Base-by-base conservation (phyloP, 2,113 vertebrate genomes). In the Epinephelus moara region DNA sequence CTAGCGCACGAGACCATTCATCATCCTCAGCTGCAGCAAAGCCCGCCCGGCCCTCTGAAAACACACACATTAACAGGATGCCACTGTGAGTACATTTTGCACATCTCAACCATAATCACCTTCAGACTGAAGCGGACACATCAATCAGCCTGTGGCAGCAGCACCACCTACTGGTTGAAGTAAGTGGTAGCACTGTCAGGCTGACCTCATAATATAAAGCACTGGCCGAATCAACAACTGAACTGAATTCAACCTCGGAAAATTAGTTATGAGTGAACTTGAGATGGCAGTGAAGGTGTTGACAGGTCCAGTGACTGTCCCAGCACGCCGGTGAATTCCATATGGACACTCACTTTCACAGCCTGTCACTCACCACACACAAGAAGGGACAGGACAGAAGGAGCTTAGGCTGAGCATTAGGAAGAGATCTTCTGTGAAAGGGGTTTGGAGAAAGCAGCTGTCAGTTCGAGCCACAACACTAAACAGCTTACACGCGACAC, bases 11-110 rank as follows among this genome's bases (percentile, higher is more conserved):
- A 95, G 92, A 82, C 74, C 92, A 83, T 90, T 96, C 95, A 95
- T 95, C 95, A 95, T 96, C 95, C 75, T 94, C 89, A 87, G 92
- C 81, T 78, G 85, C 86, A 95, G 93, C 95, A 95, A 91, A 88
- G 94, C 94, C 89, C 91, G 93, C 85, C 87, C 88, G 94, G 95
- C 95, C 96, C 94, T 83, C 86, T 95, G 80, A 66, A 80, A 9
- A 56, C n/a, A 72, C 9, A 57, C 27, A 71, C 3, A 83, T 0
- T 67, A 1, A 4, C 11, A 74, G 25, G 19, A 68, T n/a, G 0
- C 3, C 69, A 60, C 49, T 47, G 13, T 47, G 19, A 81, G 23
- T 21, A 52, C 15, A 82, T 71, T 37, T 59, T 37, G n/a, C 45
- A 66, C 33, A 63, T 56, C 1, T 23, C 18, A 4, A 61, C 23